Conservation (phyloP, 2,797 vertebrate genomes). For the Amblyraja radiata region DNA sequence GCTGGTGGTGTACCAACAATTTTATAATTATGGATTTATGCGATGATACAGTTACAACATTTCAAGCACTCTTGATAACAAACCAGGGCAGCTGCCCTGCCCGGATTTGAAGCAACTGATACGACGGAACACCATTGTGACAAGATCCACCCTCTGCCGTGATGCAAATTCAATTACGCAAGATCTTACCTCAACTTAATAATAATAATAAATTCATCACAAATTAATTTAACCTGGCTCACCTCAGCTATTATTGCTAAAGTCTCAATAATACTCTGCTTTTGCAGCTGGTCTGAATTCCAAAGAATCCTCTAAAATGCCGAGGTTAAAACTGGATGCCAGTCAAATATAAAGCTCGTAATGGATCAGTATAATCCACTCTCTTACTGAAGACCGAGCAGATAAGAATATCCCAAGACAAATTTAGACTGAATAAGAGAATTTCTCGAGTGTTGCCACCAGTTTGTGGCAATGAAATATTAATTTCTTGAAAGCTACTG, state of each 20-base stretch:
- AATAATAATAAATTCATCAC: not conserved
- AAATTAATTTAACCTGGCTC: not conserved
- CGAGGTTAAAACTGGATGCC: not conserved
- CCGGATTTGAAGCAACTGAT: not conserved
- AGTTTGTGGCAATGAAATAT: not conserved
- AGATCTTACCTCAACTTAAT: conserved; percentile 23
- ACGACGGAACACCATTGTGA: not conserved
- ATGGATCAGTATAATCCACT: conserved; percentile 23
- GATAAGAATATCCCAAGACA: conserved; percentile 24
- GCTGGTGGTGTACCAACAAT: not conserved
- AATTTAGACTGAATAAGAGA: not conserved
- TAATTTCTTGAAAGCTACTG: not conserved
- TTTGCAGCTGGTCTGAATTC: conserved; percentile 22
- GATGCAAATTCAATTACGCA: not conserved
- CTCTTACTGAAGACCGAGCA: not conserved
- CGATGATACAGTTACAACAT: not conserved
- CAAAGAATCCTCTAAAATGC: conserved; percentile 9
- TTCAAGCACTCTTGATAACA: not conserved
- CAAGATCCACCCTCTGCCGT: not conserved
- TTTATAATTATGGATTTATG: not conserved
- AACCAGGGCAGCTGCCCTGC: not conserved
- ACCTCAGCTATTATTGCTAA: not conserved
- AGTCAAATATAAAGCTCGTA: conserved; percentile 3
- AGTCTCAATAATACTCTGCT: not conserved
- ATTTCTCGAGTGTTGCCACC: not conserved